Evolutionary conservation across 2,113 vertebrate species (phyloP), one percentile per base, ranked within the genome.

Genomic region (Channa argus): DNA sequence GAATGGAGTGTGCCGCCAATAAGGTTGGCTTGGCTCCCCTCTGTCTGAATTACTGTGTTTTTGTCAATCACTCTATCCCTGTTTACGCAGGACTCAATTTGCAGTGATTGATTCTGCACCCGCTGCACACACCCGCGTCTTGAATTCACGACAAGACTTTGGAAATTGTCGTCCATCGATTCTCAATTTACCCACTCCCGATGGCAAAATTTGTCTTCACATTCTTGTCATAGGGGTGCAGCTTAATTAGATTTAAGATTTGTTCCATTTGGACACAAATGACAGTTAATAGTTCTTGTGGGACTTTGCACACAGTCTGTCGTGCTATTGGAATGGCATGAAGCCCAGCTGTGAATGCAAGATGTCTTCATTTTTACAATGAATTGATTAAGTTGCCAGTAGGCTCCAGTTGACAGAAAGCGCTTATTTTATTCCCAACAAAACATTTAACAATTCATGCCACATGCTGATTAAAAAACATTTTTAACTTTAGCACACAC

Each of bases 201-300:
- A 56, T 67, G 83, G 82, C 74, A 65, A 85, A 86, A 84, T 81
- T 45, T 51, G 73, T 83, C 84, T 81, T 71, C 12, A 13, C 51
- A 46, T 77, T 74, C 64, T 79, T 41, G 55, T 83, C 80, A 71
- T 63, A 67, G 85, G 77, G 82, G 58, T 69, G 67, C 71, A 64
- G 55, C 81, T 89, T 91, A 90, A 92, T 92, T 91, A 88, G 74
- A 88, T 90, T 77, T 80, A 87, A 88, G 77, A 89, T 88, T 87
- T 88, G 89, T 85, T 92, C 91, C 80, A 89, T 80, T 92, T 91
- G 88, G 85, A 90, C 82, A 82, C 82, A 79, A 82, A 91, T 79
- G 79, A 86, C 82, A 84, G 86, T 74, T 88, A 92, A 90, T 91
- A 79, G 82, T 89, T 86, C 84, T 89, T 80, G 68, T 74, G 89